Evolutionary conservation across 2,113 vertebrate genomes (phyloP).

Genomic region (Rissa tridactyla): DNA sequence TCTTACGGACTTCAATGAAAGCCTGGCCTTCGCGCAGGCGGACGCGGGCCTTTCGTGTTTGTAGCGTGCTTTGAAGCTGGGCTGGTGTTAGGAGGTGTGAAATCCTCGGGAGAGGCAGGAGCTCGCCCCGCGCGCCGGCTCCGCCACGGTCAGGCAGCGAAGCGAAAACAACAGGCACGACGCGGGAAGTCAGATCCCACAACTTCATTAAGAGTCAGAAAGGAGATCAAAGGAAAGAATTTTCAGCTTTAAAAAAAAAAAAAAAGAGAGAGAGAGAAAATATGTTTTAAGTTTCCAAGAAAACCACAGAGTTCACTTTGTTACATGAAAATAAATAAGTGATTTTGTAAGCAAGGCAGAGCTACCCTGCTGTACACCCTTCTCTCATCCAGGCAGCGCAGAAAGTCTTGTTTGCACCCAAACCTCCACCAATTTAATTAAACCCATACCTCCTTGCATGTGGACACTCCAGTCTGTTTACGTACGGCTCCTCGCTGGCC

Average conservation of each 20-base stretch:
- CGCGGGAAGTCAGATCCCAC: background rate
- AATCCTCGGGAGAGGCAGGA: background rate
- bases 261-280: background rate
- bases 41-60: background rate
- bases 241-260: background rate
- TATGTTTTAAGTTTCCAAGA: background rate
- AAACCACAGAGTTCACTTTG: background rate
- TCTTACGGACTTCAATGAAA: background rate
- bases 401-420: background rate
- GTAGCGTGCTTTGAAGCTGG: background rate
- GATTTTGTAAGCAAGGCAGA: background rate
- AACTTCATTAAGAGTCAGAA: background rate
- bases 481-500: background rate
- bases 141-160: background rate
- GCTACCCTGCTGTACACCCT: accelerated
- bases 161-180: background rate
- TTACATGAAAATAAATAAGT: background rate
- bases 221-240: background rate
- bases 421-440: background rate
- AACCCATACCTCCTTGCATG: accelerated
- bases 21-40: background rate
- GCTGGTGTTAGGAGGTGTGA: background rate
- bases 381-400: background rate
- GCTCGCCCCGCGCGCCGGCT: background rate
- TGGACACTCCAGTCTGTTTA: background rate